phyloP scores from a whole-genome alignment of 1,140 invertebrate genomes.

The Pachyrhynchus sulphureomaculatus region DNA sequence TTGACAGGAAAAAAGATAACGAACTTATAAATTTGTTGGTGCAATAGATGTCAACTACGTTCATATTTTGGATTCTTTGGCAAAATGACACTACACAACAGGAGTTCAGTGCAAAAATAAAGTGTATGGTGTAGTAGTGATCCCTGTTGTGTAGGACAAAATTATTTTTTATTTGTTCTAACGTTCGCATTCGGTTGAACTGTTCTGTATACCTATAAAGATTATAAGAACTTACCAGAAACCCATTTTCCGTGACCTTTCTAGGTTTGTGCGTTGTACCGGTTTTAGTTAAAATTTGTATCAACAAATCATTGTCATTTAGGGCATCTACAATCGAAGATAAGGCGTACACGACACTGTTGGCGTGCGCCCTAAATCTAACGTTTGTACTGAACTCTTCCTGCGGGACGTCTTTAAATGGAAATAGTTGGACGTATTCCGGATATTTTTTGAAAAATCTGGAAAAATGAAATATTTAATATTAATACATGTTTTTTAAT shows the following conservation, averaged over 20 bases:
- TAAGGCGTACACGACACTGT: slow-evolving; percentile 65
- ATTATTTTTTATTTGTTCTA: too few species aligned
- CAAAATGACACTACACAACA: too few species aligned
- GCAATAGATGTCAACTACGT: too few species aligned
- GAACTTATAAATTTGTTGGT: too few species aligned
- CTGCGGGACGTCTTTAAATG: slow-evolving; percentile 58
- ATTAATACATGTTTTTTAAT: background rate
- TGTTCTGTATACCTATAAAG: too few species aligned
- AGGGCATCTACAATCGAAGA: slow-evolving; percentile 64
- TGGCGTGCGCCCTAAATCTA: slow-evolving; percentile 68
- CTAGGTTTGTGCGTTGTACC: slow-evolving; percentile 63
- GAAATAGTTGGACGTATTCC: slow-evolving; percentile 61
- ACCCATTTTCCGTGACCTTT: slow-evolving; percentile 54
- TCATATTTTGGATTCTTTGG: too few species aligned
- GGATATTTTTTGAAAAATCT: slow-evolving; percentile 68
- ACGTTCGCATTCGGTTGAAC: too few species aligned
- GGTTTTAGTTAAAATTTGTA: slow-evolving; percentile 62
- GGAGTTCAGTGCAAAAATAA: too few species aligned
- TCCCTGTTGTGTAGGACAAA: too few species aligned
- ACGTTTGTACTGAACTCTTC: slow-evolving; percentile 59
- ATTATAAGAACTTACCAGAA: slow-evolving; percentile 56
- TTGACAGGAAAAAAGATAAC: too few species aligned
- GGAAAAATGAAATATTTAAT: slow-evolving; percentile 34
- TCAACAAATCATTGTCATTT: slow-evolving; percentile 62
- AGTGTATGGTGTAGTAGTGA: too few species aligned